Conservation (phyloP, 64 coral and sea anemone genomes). For the Stichodactyla mertensii region DNA sequence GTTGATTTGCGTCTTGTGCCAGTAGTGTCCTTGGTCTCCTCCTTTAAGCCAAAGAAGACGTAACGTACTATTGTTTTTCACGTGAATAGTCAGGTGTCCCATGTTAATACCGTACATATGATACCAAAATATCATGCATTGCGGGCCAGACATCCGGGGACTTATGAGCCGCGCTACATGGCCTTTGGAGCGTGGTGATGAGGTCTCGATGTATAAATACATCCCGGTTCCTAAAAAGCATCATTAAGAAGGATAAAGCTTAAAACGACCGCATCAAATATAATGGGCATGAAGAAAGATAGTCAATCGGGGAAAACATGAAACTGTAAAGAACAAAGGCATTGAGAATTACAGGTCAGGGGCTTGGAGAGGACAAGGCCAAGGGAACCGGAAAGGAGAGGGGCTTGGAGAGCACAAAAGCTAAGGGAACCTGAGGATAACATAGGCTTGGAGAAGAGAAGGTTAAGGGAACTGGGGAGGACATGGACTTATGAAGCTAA, state of each 20-base stretch:
- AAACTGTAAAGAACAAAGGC: no score
- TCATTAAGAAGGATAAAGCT: not conserved
- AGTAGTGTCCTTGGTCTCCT: constrained; percentile 8
- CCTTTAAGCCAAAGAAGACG: constrained; percentile 29
- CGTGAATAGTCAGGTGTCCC: constrained; percentile 29
- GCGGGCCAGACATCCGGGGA: constrained; percentile 36
- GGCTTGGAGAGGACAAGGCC: no score
- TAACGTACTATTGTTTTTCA: not conserved
- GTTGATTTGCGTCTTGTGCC: constrained; percentile 15
- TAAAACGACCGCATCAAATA: not conserved
- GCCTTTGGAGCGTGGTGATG: constrained; percentile 9
- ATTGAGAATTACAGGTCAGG: no score
- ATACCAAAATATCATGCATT: constrained; percentile 53
- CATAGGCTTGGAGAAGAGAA: no score
- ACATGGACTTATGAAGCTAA: no score
- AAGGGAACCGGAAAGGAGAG: no score
- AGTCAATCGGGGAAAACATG: no score
- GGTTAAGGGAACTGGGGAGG: no score
- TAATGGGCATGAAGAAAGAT: no score
- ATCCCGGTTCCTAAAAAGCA: not conserved
- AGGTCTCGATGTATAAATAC: constrained; percentile 43
- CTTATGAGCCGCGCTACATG: constrained; percentile 31
- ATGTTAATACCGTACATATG: constrained; percentile 38
- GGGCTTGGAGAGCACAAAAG: no score
- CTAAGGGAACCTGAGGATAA: no score